These are phyloP conservation scores for Cybosia mesomella DNA, from an alignment of 2,888 invertebrate genomes.

Conservation along the genomic window DNA sequence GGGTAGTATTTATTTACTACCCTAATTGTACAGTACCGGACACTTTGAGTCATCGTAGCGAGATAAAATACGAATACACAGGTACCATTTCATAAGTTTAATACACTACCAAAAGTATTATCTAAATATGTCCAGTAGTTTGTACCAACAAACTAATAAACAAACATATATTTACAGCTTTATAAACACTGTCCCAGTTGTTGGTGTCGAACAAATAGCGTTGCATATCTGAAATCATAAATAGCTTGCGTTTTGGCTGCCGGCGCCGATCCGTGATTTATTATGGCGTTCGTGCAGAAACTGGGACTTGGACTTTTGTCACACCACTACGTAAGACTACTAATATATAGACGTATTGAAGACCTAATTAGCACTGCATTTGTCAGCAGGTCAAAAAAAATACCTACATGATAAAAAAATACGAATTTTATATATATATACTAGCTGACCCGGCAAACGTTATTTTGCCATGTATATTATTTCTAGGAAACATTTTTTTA, in stretches of 20 bases:
- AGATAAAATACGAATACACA: too few relatives aligned
- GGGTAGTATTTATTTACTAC: too few relatives aligned
- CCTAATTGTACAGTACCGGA: too few relatives aligned
- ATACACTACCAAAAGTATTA: background rate
- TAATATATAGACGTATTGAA: background rate
- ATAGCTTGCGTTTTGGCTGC: conserved; percentile 54
- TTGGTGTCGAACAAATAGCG: conserved; percentile 41
- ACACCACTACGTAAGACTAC: conserved; percentile 30
- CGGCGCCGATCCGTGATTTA: conserved; percentile 55
- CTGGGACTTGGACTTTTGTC: conserved; percentile 46
- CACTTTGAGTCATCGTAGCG: too few relatives aligned
- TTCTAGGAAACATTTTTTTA: too few relatives aligned
- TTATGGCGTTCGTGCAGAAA: conserved; percentile 59
- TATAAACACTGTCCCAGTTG: conserved; percentile 30
- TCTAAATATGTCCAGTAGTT: background rate
- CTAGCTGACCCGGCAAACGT: too few relatives aligned
- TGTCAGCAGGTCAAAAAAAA: too few relatives aligned
- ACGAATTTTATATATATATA: too few relatives aligned
- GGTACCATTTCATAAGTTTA: too few relatives aligned
- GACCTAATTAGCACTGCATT: too few relatives aligned
- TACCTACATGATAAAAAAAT: too few relatives aligned
- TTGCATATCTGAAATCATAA: conserved; percentile 56
- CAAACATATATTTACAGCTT: conserved; percentile 14
- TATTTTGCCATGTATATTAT: too few relatives aligned
- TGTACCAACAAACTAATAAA: background rate